Evolutionary conservation across 2,113 vertebrate species (phyloP), one percentile per base, ranked within the genome.

Genomic region (Pteruthius melanotis): DNA sequence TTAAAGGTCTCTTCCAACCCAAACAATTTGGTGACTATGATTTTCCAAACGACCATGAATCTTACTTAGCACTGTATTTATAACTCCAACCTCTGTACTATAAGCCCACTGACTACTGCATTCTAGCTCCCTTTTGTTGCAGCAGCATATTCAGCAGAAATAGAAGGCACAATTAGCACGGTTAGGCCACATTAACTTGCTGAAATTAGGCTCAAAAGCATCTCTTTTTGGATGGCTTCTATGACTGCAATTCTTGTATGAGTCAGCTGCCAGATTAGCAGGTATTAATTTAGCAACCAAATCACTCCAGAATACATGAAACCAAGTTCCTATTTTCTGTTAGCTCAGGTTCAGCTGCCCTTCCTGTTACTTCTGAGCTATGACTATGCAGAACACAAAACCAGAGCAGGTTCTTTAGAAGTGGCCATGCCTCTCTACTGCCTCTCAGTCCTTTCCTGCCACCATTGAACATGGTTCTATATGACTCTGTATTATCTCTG

Each of bases 271-370:
- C 50, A 64, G 30, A 44, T 28, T 92, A 40, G 31, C 10, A 77
- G 52, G 15, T 66, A 81, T 75, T 89, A 89, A 90, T 87, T 89
- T 82, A 87, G 86, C 47, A 89, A 78, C 10, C 9, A 75, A 78
- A 68, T 78, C 26, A 70, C 35, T 75, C 26, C 42, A 40, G 27
- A 63, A 27, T 10, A 50, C 7, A 5, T 59, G 60, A 90, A 81
- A 88, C 16, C 8, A 87, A 90, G n/a, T 12, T 22, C 33, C 13
- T 20, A 9, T 28, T 65, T 57, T 75, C 64, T 75, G 27, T 26
- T 59, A 83, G 33, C 19, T 63, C 30, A 64, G 30, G 44, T 23
- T 69, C 45, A 52, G 27, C 16, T 44, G 30, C 37, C 37, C 13
- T 78, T 91, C 42, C 54, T 47, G n/a, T 17, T 70, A 56, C 24